Evolutionary conservation across 2,797 vertebrate genomes (phyloP), one percentile per base, ranked within the genome.

Genomic region (Malurus leucopterus): DNA sequence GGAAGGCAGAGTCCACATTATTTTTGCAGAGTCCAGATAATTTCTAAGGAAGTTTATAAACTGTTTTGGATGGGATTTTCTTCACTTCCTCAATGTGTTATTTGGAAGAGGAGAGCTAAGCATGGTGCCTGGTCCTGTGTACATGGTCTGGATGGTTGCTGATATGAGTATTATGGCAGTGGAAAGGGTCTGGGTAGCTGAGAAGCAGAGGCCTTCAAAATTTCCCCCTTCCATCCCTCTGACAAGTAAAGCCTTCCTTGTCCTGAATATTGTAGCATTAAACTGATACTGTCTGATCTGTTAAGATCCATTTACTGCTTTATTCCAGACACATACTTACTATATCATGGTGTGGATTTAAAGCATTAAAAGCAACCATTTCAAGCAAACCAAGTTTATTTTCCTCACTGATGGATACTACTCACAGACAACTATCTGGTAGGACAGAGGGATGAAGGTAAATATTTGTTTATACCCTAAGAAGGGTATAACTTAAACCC

Each of bases 91-190:
- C 6, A 12, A 0, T 9, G 15, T 4, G 0, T 23, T 62, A 34
- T 15, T 19, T 63, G 40, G 32, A 80, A 55, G 11, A 36, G 24
- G 15, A 62, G 23, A 47, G 36, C 17, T 55, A 50, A 61, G n/a
- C 27, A 8, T 22, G 8, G 21, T 63, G 5, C 21, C n/a, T 67
- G 15, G 4, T 55, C 20, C 18, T 41, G 8, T 50, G 18, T 44
- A 32, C 11, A 9, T 1, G 0, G 12, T 5, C 0, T 14, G 44
- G 5, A 30, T 58, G 16, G 24, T 14, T 57, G 9, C 29, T 68
- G 23, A 17, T 57, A 15, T 12, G n/a, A 68, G 26, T 26, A 29
- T 64, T 50, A 15, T 3, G 13, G 24, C 38, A 43, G 11, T 29
- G 46, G 59, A 74, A 83, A 61, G 9, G 6, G 15, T 53, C 54